A percentile compares a stretch with the other conserved stretches of the same genome.
These are phyloP conservation scores for Pteronotus mesoamericanus DNA, from an alignment of 2,797 vertebrate species.

Conservation along the genomic window DNA sequence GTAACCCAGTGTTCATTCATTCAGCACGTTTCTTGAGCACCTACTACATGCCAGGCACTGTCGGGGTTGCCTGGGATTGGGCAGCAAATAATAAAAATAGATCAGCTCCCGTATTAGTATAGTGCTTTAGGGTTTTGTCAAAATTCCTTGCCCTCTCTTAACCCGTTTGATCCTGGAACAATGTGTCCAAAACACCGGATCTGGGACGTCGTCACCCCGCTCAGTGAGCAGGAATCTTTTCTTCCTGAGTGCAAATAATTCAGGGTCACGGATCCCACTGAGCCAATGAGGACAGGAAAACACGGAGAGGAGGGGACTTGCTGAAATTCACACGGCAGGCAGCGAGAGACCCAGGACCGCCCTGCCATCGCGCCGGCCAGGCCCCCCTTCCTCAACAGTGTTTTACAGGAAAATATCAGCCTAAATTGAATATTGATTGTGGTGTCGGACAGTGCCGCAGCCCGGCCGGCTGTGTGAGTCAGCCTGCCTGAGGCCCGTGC, in stretches of 20 bases:
- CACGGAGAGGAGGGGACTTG: neutral
- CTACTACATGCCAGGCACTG: neutral
- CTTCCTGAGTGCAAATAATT: neutral
- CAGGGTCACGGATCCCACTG: neutral
- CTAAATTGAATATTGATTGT: slow-evolving; percentile 14
- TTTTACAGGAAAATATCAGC: neutral
- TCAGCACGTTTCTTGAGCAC: neutral
- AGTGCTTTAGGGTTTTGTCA: neutral
- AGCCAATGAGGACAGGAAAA: neutral
- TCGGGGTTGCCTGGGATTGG: neutral
- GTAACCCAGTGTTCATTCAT: neutral
- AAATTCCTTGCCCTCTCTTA: neutral
- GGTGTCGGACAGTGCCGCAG: neutral
- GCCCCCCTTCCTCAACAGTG: neutral
- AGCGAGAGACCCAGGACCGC: neutral
- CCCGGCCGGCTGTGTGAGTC: neutral
- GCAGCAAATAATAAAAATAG: neutral
- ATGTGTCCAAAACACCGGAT: fast-evolving
- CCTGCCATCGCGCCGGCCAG: fast-evolving
- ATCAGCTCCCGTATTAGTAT: neutral
- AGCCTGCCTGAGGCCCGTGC: neutral
- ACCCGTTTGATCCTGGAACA: neutral
- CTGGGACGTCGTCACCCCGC: fast-evolving
- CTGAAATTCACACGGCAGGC: fast-evolving
- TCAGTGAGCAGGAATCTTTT: fast-evolving